These are phyloP conservation scores for Gymnarchus niloticus DNA, from an alignment of 2,113 vertebrate species.

Conservation along the genomic window DNA sequence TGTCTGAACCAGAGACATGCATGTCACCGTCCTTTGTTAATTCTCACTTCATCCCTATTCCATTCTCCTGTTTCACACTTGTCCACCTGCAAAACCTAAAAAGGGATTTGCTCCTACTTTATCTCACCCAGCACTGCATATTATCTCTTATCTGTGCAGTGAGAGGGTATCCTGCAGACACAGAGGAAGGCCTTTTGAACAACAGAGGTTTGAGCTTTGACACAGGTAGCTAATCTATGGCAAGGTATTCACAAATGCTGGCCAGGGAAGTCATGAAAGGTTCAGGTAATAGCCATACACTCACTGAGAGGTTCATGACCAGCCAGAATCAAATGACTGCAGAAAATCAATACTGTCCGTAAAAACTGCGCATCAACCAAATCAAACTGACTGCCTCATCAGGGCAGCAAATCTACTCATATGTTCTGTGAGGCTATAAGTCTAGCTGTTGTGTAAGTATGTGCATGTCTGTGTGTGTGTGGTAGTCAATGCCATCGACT, in stretches of 20 bases:
- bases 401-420: not conserved
- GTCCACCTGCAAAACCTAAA: too few species aligned
- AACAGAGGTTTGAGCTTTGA: too few species aligned
- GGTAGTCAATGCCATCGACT: not conserved
- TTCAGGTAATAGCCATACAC: not conserved
- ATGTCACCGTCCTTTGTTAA: too few species aligned
- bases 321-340: not conserved
- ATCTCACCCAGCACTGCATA: too few species aligned
- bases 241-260: not conserved
- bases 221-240: too few species aligned
- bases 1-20: too few species aligned
- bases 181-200: too few species aligned
- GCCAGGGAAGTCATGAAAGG: not conserved
- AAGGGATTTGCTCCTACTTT: too few species aligned
- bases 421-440: too few species aligned
- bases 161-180: too few species aligned
- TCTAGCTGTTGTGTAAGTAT: not conserved
- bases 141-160: too few species aligned
- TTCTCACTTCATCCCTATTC: not conserved
- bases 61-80: too few species aligned
- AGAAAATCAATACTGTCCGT: not conserved
- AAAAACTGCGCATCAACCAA: not conserved
- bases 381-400: not conserved
- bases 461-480: not conserved
- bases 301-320: not conserved